phyloP scores from a whole-genome alignment of 2,888 invertebrate species.

The Philereme transversata region DNA sequence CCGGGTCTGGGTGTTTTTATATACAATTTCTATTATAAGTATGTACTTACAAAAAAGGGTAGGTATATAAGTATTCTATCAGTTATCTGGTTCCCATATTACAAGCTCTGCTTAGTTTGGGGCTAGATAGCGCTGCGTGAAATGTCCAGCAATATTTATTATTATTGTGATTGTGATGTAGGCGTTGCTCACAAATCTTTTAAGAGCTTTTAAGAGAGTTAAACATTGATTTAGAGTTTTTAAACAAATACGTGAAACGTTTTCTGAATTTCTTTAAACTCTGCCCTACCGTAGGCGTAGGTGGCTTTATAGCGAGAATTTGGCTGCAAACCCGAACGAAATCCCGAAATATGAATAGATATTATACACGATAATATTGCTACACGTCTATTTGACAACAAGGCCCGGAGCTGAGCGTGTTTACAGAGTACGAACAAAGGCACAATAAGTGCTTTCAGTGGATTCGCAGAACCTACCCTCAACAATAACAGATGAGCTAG shows the following conservation, averaged over 20 bases:
- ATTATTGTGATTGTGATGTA: too few relatives aligned
- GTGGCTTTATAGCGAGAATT: background rate
- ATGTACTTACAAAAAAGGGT: too few relatives aligned
- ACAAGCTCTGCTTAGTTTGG: too few relatives aligned
- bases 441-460: conserved; percentile 60
- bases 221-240: too few relatives aligned
- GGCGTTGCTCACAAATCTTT: too few relatives aligned
- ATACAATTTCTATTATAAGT: too few relatives aligned
- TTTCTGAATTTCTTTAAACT: background rate
- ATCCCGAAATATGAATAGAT: conserved; percentile 2
- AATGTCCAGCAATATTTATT: too few relatives aligned
- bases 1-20: too few relatives aligned
- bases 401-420: conserved; percentile 48
- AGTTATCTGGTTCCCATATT: too few relatives aligned
- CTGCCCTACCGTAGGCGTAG: background rate
- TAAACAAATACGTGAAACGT: background rate
- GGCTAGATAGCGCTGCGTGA: too few relatives aligned
- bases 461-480: conserved; percentile 55
- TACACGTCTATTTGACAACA: conserved; percentile 13
- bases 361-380: conserved; percentile 9
- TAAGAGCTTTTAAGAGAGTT: too few relatives aligned
- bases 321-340: conserved; percentile 1
- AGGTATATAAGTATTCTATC: too few relatives aligned
- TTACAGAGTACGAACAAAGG: conserved; percentile 57
- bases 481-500: conserved; percentile 64